A percentile compares a stretch with the other conserved stretches of the same genome.
These are phyloP conservation scores for Holacanthus passer DNA, from an alignment of 2,113 vertebrate species.

Conservation along the genomic window DNA sequence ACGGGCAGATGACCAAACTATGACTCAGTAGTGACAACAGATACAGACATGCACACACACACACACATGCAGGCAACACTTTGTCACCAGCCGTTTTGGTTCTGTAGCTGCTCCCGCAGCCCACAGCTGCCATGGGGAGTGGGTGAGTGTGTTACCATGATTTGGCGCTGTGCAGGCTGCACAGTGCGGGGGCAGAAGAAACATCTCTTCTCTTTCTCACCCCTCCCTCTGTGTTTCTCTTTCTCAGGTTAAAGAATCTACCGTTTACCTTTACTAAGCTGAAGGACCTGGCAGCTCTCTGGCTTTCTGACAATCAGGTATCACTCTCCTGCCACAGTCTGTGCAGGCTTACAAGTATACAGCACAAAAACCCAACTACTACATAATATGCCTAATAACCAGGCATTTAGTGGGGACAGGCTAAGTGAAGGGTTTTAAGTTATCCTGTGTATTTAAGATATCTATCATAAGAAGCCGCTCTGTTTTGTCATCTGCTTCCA, in stretches of 20 bases:
- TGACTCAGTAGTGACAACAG: conserved; percentile 44
- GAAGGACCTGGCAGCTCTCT: conserved; percentile 97
- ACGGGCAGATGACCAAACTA: conserved; percentile 12
- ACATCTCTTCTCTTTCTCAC: conserved; percentile 51
- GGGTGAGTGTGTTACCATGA: conserved; percentile 75
- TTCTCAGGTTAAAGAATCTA: conserved; percentile 94
- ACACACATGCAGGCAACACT: conserved; percentile 10
- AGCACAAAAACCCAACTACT: background rate
- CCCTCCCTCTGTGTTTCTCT: conserved; percentile 20
- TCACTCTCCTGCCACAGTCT: conserved; percentile 20
- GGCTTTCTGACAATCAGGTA: conserved; percentile 99
- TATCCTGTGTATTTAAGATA: background rate
- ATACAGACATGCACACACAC: background rate
- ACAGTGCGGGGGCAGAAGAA: conserved; percentile 67
- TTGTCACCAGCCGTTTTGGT: conserved; percentile 63
- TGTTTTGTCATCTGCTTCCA: background rate
- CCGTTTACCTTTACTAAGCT: conserved; percentile 98
- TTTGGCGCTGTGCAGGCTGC: conserved; percentile 71
- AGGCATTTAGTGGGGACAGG: background rate
- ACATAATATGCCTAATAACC: background rate
- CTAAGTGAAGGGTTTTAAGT: background rate
- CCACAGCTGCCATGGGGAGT: conserved; percentile 65
- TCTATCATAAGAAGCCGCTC: background rate
- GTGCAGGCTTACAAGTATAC: background rate
- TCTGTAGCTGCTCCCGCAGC: conserved; percentile 30